Evolutionary conservation across 2,797 vertebrate species (phyloP), one percentile per base, ranked within the genome.

Genomic region (Rhadinocentrus ornatus): DNA sequence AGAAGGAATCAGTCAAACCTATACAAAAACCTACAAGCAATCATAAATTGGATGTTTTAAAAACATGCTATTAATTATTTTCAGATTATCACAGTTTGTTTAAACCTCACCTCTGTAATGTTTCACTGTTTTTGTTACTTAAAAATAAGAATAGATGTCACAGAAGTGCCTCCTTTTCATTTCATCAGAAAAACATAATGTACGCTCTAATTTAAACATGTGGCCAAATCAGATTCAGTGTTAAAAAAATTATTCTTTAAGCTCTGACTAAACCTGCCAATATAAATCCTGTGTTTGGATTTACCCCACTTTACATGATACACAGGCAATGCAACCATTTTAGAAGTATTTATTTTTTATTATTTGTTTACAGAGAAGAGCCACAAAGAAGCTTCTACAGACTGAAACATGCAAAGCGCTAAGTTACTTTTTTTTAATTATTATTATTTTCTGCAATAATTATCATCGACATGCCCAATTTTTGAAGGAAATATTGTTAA

Each of bases 401-500:
- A 32, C 12, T 66, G 27, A 7, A 66, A 56, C 24, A 44, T 52
- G 8, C 0, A 11, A 56, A 66, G 31, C n/a, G n/a, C n/a, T n/a
- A n/a, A n/a, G n/a, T n/a, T n/a, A n/a, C n/a, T n/a, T n/a, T n/a
- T n/a, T n/a, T n/a, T n/a, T n/a, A n/a, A n/a, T n/a, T n/a, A n/a
- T n/a, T n/a, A n/a, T n/a, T n/a, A n/a, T 57, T 13, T 22, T 55
- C 20, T 41, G 13, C 63, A 55, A 11, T 9, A 55, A 22, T 55
- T 16, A 54, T 65, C 1, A 2, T 54, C 50, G 16, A 8, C 0
- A 2, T n/a, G 24, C 20, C 34, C 32, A 24, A 0, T 54, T 39
- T 41, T 41, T 54, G 0, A 29, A 18, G 53, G 63, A 65, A 39
- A 55, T 41, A 15, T 65, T 39, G 53, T n/a, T 13, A 0, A n/a